phyloP scores from a whole-genome alignment of 2,888 invertebrate genomes.

The Xestoiulus laeticollis region DNA sequence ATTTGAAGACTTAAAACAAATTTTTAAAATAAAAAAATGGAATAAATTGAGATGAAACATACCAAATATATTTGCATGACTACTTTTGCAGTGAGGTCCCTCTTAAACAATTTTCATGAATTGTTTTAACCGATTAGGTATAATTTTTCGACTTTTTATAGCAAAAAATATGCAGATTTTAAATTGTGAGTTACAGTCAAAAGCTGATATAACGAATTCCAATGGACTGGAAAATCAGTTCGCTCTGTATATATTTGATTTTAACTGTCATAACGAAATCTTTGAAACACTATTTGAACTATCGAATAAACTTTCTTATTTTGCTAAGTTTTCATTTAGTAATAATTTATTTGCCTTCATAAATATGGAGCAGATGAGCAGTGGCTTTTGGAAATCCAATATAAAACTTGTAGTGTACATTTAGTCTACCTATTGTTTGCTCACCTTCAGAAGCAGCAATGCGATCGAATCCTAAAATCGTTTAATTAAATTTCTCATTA shows the following conservation, averaged over 20 bases:
- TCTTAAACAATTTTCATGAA: neutral
- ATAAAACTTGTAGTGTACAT: too few relatives aligned
- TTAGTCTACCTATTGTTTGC: neutral
- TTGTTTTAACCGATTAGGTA: neutral
- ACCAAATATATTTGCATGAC: neutral
- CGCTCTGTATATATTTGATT: neutral
- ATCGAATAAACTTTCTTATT: too few relatives aligned
- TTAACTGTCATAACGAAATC: neutral
- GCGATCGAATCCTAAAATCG: too few relatives aligned
- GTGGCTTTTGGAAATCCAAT: too few relatives aligned
- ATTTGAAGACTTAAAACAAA: neutral
- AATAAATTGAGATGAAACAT: neutral
- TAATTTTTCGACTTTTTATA: neutral
- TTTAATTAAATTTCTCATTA: too few relatives aligned
- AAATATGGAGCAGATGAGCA: too few relatives aligned
- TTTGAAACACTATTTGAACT: too few relatives aligned
- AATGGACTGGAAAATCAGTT: neutral
- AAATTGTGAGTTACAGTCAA: conserved; percentile 12
- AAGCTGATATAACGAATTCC: conserved; percentile 24
- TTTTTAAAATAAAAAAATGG: neutral
- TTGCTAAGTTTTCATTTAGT: too few relatives aligned
- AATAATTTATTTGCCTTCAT: too few relatives aligned
- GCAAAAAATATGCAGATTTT: conserved; percentile 1
- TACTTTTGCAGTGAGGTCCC: neutral
- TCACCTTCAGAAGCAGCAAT: neutral